These are phyloP conservation scores for Neodiprion pinetum DNA, from an alignment of 1,140 invertebrate genomes.

Conservation along the genomic window DNA sequence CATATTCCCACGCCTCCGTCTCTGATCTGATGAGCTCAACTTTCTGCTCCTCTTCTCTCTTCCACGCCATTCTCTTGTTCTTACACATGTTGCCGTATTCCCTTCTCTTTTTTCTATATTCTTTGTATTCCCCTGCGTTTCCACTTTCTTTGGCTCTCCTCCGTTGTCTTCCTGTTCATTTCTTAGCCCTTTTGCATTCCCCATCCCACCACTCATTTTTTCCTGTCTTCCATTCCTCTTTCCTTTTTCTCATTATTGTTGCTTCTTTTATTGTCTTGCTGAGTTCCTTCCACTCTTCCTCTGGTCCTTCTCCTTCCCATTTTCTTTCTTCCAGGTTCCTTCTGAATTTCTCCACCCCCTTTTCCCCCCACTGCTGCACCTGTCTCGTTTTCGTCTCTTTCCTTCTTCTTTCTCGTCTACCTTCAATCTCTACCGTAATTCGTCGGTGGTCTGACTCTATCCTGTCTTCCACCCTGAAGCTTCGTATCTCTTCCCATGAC, in stretches of 20 bases:
- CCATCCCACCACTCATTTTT: slow-evolving; percentile 10
- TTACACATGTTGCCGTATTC: neutral
- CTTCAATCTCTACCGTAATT: neutral
- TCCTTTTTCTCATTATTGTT: neutral
- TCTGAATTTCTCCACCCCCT: neutral
- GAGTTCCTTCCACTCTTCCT: neutral
- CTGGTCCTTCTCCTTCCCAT: neutral
- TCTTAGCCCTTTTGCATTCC: slow-evolving; percentile 8
- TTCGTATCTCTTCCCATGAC: slow-evolving; percentile 7
- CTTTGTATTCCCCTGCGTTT: neutral
- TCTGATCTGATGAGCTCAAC: no score
- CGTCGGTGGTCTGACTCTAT: neutral
- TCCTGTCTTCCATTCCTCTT: slow-evolving; percentile 12
- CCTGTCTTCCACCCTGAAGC: neutral
- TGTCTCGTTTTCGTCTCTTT: neutral
- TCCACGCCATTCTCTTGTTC: no score
- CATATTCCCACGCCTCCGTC: no score
- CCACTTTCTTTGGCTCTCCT: neutral
- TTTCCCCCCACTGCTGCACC: neutral
- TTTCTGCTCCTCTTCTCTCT: no score
- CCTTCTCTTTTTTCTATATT: neutral
- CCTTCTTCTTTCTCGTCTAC: neutral
- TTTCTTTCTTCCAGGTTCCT: neutral
- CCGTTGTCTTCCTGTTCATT: neutral
- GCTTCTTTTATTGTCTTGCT: neutral